Evolutionary conservation across 1,140 invertebrate species (phyloP).

Genomic region (Alviniconcha marisindica): DNA sequence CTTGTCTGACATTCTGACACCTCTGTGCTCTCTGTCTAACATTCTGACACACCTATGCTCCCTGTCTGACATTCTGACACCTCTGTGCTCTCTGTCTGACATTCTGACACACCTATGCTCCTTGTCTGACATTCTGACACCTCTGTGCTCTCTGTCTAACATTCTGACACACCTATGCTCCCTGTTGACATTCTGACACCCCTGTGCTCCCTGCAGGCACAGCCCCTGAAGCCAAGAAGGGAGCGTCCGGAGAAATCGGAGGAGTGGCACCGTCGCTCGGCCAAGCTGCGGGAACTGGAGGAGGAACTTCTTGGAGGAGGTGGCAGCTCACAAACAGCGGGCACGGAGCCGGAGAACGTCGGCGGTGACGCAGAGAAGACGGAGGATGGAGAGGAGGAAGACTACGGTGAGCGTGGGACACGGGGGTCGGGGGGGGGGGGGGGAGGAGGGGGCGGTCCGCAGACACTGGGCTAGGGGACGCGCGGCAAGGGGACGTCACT

Average conservation of each 20-base stretch:
- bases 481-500: constrained; percentile 6
- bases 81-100: too few species aligned
- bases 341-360: neutral
- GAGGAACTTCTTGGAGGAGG: constrained; percentile 51
- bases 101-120: too few species aligned
- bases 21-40: too few species aligned
- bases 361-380: constrained; percentile 15
- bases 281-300: constrained; percentile 48
- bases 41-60: too few species aligned
- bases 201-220: constrained; percentile 18
- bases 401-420: constrained; percentile 10
- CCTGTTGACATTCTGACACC: too few species aligned
- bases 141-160: too few species aligned
- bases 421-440: too few species aligned
- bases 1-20: too few species aligned
- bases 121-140: too few species aligned
- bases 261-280: constrained; percentile 37
- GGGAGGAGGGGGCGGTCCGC: constrained; percentile 42
- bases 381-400: constrained; percentile 28
- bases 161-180: too few species aligned
- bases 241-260: constrained; percentile 30
- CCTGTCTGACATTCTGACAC: too few species aligned
- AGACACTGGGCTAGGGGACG: constrained; percentile 11
- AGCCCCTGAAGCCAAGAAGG: constrained; percentile 49
- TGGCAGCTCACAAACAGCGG: constrained; percentile 33